These are phyloP conservation scores for Didymodactylos carnosus DNA, from an alignment of 2,888 invertebrate genomes.

Conservation along the genomic window DNA sequence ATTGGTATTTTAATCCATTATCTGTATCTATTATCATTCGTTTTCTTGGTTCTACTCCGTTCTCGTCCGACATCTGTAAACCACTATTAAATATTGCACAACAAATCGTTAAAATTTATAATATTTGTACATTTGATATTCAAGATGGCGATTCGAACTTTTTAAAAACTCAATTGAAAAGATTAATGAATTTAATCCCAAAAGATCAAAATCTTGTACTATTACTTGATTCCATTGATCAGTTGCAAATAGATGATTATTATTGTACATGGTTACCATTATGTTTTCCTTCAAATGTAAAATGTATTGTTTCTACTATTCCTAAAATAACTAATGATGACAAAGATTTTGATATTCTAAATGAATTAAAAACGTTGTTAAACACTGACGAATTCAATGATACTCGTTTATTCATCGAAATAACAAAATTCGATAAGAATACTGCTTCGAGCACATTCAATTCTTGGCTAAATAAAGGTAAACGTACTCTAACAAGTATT, in stretches of 20 bases:
- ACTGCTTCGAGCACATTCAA: neutral
- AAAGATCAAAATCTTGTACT: constrained; percentile 3
- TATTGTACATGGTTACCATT: neutral
- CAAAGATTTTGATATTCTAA: too few species aligned
- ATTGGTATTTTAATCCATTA: neutral
- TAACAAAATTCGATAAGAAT: neutral
- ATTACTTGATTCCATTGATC: constrained; percentile 11
- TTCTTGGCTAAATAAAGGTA: neutral
- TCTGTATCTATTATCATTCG: neutral
- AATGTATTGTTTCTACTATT: constrained; percentile 7
- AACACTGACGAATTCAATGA: too few species aligned
- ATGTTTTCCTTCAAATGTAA: neutral
- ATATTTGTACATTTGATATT: constrained; percentile 14
- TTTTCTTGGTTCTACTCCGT: neutral
- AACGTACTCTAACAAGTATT: neutral
- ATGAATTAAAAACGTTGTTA: too few species aligned
- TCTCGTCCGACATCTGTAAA: neutral
- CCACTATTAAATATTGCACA: neutral
- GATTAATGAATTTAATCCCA: neutral
- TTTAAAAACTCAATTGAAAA: neutral
- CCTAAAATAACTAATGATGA: too few species aligned
- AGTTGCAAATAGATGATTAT: neutral
- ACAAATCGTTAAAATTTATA: neutral
- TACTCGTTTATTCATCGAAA: too few species aligned
- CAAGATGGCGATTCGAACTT: neutral